These are phyloP conservation scores for Rafetus swinhoei DNA, from an alignment of 2,113 vertebrate genomes.

Conservation along the genomic window DNA sequence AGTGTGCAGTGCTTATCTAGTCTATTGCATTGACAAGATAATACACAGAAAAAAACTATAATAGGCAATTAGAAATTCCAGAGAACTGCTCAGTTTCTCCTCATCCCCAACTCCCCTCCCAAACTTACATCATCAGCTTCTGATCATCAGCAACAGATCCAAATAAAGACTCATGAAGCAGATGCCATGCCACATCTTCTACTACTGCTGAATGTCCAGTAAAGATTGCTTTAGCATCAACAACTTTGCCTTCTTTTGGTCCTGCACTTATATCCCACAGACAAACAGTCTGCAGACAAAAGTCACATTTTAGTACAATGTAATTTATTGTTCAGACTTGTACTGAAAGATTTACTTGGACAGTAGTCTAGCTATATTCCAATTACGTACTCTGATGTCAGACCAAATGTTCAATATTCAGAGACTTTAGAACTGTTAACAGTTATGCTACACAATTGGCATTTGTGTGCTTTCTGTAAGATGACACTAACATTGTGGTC, in stretches of 20 bases:
- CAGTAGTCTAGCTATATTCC: background rate
- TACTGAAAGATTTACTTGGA: background rate
- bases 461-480: background rate
- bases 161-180: slow-evolving; percentile 93
- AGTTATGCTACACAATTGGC: background rate
- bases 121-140: slow-evolving; percentile 95
- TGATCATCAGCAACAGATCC: slow-evolving; percentile 96
- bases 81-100: background rate
- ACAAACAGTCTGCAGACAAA: slow-evolving; percentile 88
- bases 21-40: background rate
- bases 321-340: background rate
- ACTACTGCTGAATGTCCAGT: slow-evolving; percentile 95
- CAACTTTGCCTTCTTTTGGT: slow-evolving; percentile 90
- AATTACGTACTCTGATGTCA: background rate
- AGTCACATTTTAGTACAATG: background rate
- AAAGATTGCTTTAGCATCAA: slow-evolving; percentile 94
- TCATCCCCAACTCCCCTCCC: background rate
- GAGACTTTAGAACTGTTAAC: background rate
- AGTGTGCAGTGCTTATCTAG: background rate
- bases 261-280: slow-evolving; percentile 92
- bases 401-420: background rate
- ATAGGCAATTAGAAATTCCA: background rate
- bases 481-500: background rate
- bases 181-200: slow-evolving; percentile 95
- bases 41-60: too few relatives aligned